Conservation (phyloP, 2,113 vertebrate species). For the Peromyscus polionotus region DNA sequence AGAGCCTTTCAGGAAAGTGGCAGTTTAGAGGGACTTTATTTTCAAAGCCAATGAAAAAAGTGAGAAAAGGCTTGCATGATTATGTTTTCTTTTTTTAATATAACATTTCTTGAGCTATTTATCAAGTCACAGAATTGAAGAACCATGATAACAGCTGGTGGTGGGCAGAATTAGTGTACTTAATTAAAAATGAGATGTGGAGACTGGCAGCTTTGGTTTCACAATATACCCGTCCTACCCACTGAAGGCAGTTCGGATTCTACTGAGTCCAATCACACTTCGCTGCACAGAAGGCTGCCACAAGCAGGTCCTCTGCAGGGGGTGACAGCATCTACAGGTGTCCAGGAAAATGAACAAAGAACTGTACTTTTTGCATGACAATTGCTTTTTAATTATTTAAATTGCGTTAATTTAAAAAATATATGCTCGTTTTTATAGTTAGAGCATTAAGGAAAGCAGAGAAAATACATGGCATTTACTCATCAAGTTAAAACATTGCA, state of each 20-base stretch:
- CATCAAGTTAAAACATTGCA: not conserved
- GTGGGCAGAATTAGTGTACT: conserved; percentile 69
- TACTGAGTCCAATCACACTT: conserved; percentile 58
- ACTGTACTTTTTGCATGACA: conserved; percentile 16
- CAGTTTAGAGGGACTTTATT: conserved; percentile 63
- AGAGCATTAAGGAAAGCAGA: not conserved
- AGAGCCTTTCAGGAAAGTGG: conserved; percentile 53
- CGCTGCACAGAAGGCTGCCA: not conserved
- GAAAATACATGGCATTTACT: not conserved
- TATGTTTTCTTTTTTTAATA: conserved; percentile 30
- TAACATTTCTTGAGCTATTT: conserved; percentile 66
- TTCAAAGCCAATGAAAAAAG: conserved; percentile 54
- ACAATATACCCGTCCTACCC: conserved; percentile 48
- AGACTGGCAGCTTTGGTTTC: conserved; percentile 62
- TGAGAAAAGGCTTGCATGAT: conserved; percentile 55
- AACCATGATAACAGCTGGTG: conserved; percentile 71
- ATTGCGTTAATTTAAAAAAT: not conserved
- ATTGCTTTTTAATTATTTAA: conserved; percentile 26
- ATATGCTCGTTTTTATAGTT: not conserved
- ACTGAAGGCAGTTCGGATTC: conserved; percentile 57
- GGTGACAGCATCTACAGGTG: not conserved
- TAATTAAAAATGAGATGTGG: conserved; percentile 81
- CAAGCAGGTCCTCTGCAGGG: conserved; percentile 29
- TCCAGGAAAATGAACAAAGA: not conserved
- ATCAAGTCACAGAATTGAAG: conserved; percentile 63